These are phyloP conservation scores for Chrysopilus asiliformis DNA, from an alignment of 2,888 invertebrate species.

Conservation along the genomic window DNA sequence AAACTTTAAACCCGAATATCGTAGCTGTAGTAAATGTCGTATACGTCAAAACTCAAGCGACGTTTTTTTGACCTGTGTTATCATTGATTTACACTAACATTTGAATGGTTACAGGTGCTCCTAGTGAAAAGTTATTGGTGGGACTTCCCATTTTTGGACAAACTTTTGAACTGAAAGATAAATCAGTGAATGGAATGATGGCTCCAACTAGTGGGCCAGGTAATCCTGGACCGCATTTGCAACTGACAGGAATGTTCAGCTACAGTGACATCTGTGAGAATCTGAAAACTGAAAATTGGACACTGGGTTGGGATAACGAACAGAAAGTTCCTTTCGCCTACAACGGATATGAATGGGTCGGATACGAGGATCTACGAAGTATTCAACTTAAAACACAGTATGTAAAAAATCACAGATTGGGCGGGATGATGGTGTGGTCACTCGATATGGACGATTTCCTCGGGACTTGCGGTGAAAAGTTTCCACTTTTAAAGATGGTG, in stretches of 20 bases:
- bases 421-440: slow-evolving; percentile 66
- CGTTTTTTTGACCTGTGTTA: no score
- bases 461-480: slow-evolving; percentile 46
- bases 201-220: slow-evolving; percentile 45
- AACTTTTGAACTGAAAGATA: slow-evolving; percentile 44
- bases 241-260: slow-evolving; percentile 48
- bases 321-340: slow-evolving; percentile 50
- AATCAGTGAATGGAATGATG: slow-evolving; percentile 37
- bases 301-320: slow-evolving; percentile 37
- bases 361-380: slow-evolving; percentile 49
- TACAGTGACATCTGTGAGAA: slow-evolving; percentile 54
- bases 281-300: slow-evolving; percentile 40
- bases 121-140: slow-evolving; percentile 48
- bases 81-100: no score
- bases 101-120: no score
- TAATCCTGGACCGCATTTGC: slow-evolving; percentile 48
- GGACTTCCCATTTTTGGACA: slow-evolving; percentile 61
- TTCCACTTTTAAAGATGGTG: slow-evolving; percentile 42
- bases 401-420: slow-evolving; percentile 35
- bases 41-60: no score
- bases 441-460: slow-evolving; percentile 65
- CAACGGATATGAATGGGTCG: slow-evolving; percentile 49
- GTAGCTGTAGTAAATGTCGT: no score
- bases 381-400: slow-evolving; percentile 32
- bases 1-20: no score